Conservation (phyloP, 2,888 invertebrate genomes). For the Eilema caniola region DNA sequence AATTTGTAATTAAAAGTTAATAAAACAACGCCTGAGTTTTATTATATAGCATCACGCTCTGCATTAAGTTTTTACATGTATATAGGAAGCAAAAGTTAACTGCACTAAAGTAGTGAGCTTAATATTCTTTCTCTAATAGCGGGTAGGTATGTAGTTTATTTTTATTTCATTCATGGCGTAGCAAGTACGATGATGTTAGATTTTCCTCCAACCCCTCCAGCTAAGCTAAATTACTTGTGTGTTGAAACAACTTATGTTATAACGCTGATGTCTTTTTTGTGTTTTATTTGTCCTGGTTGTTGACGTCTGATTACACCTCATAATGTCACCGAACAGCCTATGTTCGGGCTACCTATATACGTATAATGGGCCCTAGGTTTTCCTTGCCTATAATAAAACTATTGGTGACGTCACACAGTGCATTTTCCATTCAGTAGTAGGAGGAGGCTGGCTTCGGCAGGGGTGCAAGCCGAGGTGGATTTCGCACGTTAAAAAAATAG, state of each 20-base stretch:
- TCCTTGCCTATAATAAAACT: not conserved
- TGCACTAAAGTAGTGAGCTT: not conserved
- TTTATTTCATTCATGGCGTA: not conserved
- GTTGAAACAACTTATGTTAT: too few species aligned
- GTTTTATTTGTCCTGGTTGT: not conserved
- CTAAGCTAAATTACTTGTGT: not conserved
- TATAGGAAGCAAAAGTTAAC: not conserved
- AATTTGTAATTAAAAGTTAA: not conserved
- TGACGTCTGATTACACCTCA: too few species aligned
- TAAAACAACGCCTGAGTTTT: not conserved
- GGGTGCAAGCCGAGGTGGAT: too few species aligned
- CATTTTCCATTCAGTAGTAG: too few species aligned
- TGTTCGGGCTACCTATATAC: not conserved
- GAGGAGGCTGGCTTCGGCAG: too few species aligned
- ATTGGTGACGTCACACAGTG: not conserved
- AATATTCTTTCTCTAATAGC: not conserved
- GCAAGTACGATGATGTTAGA: not conserved
- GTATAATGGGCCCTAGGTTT: not conserved
- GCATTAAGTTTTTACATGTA: not conserved
- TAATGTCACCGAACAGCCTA: too few species aligned
- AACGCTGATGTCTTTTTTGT: not conserved
- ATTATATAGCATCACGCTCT: not conserved
- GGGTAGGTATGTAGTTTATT: not conserved
- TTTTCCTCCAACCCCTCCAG: too few species aligned
- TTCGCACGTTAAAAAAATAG: too few species aligned